phyloP scores from a whole-genome alignment of 2,113 vertebrate species.

The Caretta caretta region DNA sequence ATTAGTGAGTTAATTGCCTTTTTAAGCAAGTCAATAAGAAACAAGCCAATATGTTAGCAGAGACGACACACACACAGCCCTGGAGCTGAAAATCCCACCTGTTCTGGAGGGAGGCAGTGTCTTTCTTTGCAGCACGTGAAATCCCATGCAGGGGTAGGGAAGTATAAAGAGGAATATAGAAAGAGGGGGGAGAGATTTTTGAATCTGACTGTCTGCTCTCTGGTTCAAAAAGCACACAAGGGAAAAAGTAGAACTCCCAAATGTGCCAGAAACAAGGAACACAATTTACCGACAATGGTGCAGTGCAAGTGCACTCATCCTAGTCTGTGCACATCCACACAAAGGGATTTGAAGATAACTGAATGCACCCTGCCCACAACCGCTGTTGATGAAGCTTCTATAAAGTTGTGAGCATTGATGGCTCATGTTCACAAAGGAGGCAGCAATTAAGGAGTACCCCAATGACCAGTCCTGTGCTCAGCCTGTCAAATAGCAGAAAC shows the following conservation, averaged over 20 bases:
- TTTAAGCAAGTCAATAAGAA: neutral
- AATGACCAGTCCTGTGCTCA: neutral
- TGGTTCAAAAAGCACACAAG: neutral
- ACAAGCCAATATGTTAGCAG: neutral
- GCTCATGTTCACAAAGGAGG: neutral
- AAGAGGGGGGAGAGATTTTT: neutral
- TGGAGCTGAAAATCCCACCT: neutral
- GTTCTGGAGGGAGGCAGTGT: neutral
- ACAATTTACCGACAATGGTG: neutral
- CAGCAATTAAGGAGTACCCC: neutral
- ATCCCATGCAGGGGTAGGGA: neutral
- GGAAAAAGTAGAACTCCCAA: neutral
- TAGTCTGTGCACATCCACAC: rapidly evolving
- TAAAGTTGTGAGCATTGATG: neutral
- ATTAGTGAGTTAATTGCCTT: neutral
- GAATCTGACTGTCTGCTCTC: neutral
- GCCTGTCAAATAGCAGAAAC: neutral
- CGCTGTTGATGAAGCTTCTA: neutral
- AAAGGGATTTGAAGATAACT: neutral
- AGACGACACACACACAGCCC: neutral
- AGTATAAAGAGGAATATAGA: neutral
- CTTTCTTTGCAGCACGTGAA: neutral
- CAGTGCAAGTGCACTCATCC: neutral
- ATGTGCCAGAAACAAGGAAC: neutral
- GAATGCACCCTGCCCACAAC: neutral